These are phyloP conservation scores for Bombus waltoni DNA, from an alignment of 1,140 invertebrate genomes.

Conservation along the genomic window DNA sequence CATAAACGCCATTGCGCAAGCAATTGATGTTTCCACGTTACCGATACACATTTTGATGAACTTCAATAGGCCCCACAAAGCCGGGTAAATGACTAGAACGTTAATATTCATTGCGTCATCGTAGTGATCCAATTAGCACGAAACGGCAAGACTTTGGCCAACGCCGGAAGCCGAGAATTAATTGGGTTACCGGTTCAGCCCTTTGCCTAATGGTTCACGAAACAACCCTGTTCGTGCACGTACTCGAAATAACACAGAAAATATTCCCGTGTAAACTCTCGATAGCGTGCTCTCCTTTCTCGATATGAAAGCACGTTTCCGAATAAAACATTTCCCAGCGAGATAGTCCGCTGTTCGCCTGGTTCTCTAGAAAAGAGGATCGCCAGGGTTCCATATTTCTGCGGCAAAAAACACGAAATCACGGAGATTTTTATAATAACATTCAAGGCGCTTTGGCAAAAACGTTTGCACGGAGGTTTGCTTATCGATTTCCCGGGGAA, in stretches of 20 bases:
- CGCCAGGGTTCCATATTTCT: neutral
- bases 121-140: constrained; percentile 47
- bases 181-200: constrained; percentile 34
- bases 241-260: constrained; percentile 10
- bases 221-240: neutral
- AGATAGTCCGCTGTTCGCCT: neutral
- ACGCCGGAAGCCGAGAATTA: constrained; percentile 45
- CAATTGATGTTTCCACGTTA: neutral
- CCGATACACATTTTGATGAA: constrained; percentile 30
- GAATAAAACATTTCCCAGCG: neutral
- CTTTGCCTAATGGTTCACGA: constrained; percentile 30
- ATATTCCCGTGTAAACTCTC: neutral
- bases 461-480: neutral
- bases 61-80: constrained; percentile 19
- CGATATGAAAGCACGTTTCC: neutral
- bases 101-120: constrained; percentile 53
- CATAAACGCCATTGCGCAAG: neutral
- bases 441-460: neutral
- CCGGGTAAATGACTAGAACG: constrained; percentile 37
- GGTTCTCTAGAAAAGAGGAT: neutral
- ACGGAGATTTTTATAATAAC: neutral
- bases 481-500: neutral
- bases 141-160: constrained; percentile 29
- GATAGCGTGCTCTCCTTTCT: neutral
- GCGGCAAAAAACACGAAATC: neutral